Conservation (phyloP, 2,888 invertebrate genomes). For the Agrotis clavis region DNA sequence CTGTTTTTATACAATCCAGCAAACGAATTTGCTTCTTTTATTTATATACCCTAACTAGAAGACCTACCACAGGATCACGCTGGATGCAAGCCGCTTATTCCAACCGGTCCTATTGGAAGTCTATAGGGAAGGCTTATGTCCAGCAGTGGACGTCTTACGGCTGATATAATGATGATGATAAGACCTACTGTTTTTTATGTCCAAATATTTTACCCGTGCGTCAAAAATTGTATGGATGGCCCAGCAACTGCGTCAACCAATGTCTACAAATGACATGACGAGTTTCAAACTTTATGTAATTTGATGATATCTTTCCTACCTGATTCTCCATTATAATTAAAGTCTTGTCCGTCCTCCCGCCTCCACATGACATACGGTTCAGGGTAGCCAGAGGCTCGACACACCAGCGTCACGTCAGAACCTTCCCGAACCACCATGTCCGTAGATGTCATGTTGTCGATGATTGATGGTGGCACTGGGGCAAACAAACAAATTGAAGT, state of each 20-base stretch:
- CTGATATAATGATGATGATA: too few relatives aligned
- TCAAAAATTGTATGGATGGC: too few relatives aligned
- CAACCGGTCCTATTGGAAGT: too few relatives aligned
- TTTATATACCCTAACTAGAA: too few relatives aligned
- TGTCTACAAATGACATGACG: not conserved
- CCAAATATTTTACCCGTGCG: too few relatives aligned
- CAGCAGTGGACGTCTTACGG: too few relatives aligned
- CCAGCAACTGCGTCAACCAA: too few relatives aligned
- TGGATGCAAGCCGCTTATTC: too few relatives aligned
- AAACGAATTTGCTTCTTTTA: slow-evolving; percentile 29
- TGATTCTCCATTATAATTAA: slow-evolving; percentile 96
- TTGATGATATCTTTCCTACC: slow-evolving; percentile 87
- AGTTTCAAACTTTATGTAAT: not conserved
- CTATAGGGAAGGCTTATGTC: too few relatives aligned
- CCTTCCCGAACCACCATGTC: slow-evolving; percentile 98
- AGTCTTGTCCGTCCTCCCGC: slow-evolving; percentile 96
- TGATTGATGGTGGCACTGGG: slow-evolving; percentile 97
- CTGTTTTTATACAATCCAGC: slow-evolving; percentile 67
- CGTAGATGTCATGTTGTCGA: slow-evolving; percentile 97
- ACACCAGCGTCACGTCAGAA: slow-evolving; percentile 96
- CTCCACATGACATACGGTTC: slow-evolving; percentile 98
- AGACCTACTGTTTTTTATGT: too few relatives aligned
- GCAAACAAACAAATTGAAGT: slow-evolving; percentile 62
- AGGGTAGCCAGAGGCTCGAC: slow-evolving; percentile 97
- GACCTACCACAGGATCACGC: too few relatives aligned